phyloP scores from a whole-genome alignment of 2,888 invertebrate species.

The Synergus gifuensis region DNA sequence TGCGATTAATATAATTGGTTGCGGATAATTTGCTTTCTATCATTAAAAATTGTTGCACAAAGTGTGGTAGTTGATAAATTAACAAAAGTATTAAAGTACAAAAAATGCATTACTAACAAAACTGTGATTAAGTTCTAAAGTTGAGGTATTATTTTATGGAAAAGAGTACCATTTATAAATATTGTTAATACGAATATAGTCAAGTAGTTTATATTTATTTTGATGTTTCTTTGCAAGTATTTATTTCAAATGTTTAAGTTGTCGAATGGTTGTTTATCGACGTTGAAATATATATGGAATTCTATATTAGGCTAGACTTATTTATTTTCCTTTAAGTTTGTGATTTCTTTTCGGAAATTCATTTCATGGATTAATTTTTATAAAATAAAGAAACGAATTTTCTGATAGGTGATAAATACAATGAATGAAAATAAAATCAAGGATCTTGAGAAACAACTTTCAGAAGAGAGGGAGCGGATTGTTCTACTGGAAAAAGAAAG shows the following conservation, averaged over 20 bases:
- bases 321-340: conserved; percentile 16
- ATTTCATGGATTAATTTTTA: not conserved
- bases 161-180: not conserved
- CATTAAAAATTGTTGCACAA: not conserved
- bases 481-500: conserved; percentile 79
- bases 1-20: not conserved
- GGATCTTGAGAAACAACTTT: conserved; percentile 78
- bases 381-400: conserved; percentile 42
- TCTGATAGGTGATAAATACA: conserved; percentile 78
- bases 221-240: conserved; percentile 35
- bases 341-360: conserved; percentile 25
- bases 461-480: conserved; percentile 77
- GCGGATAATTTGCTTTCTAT: conserved; percentile 4
- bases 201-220: conserved; percentile 26
- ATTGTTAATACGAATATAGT: not conserved
- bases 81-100: not conserved
- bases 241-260: conserved; percentile 42
- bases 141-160: not conserved
- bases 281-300: conserved; percentile 20
- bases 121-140: not conserved
- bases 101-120: conserved; percentile 34
- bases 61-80: not conserved
- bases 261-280: conserved; percentile 43
- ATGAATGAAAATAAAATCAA: conserved; percentile 78
- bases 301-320: conserved; percentile 25